These are phyloP conservation scores for Zosterops japonicus DNA, from an alignment of 2,113 vertebrate genomes.

Conservation along the genomic window DNA sequence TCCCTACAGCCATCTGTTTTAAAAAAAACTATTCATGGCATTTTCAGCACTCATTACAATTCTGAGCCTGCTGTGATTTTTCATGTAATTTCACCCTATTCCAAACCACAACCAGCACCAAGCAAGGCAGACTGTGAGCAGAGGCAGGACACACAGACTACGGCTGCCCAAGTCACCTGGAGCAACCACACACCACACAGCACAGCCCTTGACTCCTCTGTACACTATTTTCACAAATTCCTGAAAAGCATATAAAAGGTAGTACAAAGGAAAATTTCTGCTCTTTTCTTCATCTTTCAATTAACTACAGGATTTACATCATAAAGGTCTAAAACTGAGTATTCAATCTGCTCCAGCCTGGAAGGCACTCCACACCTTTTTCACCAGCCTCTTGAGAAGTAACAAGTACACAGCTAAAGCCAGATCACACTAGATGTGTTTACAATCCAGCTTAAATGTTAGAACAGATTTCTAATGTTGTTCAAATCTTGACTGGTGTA, in stretches of 20 bases:
- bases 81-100: background rate
- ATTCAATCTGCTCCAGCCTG: background rate
- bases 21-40: background rate
- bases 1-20: background rate
- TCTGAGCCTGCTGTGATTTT: background rate
- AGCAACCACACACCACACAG: fast-evolving
- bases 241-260: fast-evolving
- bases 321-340: background rate
- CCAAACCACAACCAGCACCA: background rate
- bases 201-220: fast-evolving
- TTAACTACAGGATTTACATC: background rate
- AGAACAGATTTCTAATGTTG: fast-evolving
- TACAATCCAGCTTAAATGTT: background rate
- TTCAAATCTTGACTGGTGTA: background rate
- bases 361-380: background rate
- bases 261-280: background rate
- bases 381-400: background rate
- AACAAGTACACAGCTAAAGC: background rate
- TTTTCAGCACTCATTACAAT: background rate
- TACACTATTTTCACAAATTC: background rate
- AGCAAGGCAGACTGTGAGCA: background rate
- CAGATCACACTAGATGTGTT: background rate
- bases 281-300: background rate
- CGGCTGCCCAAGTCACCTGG: background rate
- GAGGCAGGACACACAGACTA: background rate